Base-by-base conservation (phyloP, 2,888 invertebrate genomes). In the Ophion obscuratus region DNA sequence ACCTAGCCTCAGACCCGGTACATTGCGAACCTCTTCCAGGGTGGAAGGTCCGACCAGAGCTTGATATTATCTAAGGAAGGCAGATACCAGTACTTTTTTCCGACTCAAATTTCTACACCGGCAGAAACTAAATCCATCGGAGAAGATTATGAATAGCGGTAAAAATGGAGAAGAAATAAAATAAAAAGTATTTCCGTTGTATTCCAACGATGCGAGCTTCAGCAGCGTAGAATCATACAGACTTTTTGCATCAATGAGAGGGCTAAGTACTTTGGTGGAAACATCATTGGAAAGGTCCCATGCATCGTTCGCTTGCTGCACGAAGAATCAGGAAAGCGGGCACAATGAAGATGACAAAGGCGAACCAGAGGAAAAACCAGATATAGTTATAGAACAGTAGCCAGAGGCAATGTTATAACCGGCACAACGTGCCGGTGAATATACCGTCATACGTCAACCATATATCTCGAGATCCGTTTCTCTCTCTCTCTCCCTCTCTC, bases 401-500 rank as follows among this genome's bases (percentile, higher is more conserved):
- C 17, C 44, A 61, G 57, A 31, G 68, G 78, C 53, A 59, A 61
- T 61, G 66, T 70, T 73, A 77, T 71, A 77, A 67, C 64, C 53
- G 68, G 67, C 84, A 68, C 27, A 67, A 31, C 64, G 62, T 66
- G 47, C 81, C 73, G 66, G 47, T 73, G 44, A 61, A 64, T 75
- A 40, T 44, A 75, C 53, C 47, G 73, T 59, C 53, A 40, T 59
- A 67, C 44, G 66, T 59, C 71, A 62, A 17, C 61, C 24, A 78
- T 68, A 78, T 68, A 68, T 27, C 76, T 53, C 67, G 47, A 61
- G 40, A 44, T 76, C 71, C 81, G 73, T 67, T 67, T 73, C 67
- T 61, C 53, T 61, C 61, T 70, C 36, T 71, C 44, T 67, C 71
- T 53, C 61, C 66, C 9, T n/a, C 61, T 24, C 61, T 24, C 20